Conservation (phyloP, 2,888 invertebrate genomes). For the Pollenia amentaria region DNA sequence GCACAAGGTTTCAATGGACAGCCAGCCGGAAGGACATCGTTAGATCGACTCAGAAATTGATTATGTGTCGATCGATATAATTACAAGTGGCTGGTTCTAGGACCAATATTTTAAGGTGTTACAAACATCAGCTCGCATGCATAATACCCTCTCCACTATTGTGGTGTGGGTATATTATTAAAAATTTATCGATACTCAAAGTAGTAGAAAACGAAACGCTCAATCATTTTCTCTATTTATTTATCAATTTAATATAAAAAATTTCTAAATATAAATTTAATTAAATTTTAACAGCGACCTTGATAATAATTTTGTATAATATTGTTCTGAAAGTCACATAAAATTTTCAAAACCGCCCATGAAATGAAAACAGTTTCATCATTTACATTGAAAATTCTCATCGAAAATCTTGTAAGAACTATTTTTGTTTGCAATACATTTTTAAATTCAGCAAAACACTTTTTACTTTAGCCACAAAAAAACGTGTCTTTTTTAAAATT, state of each 20-base stretch:
- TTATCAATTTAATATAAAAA: conserved; percentile 18
- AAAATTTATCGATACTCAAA: conserved; percentile 40
- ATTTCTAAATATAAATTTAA: neutral
- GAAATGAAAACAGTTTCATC: conserved; percentile 62
- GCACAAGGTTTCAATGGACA: too few relatives aligned
- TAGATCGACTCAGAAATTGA: too few relatives aligned
- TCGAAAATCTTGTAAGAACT: conserved; percentile 49
- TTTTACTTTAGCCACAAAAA: conserved; percentile 24
- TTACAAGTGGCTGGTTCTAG: too few relatives aligned
- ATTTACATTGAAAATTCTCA: conserved; percentile 68
- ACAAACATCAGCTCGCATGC: too few relatives aligned
- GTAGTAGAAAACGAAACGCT: conserved; percentile 23
- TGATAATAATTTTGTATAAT: conserved; percentile 51
- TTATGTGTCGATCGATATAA: too few relatives aligned
- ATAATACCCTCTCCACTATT: too few relatives aligned
- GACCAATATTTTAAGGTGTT: too few relatives aligned
- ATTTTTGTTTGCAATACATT: conserved; percentile 30
- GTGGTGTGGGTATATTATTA: too few relatives aligned
- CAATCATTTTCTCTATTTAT: conserved; percentile 23
- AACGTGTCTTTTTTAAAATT: conserved; percentile 51
- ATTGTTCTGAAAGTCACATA: conserved; percentile 51
- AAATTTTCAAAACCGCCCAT: conserved; percentile 54
- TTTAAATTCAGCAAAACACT: conserved; percentile 10
- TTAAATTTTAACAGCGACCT: conserved; percentile 46
- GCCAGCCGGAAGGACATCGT: too few relatives aligned